Conservation (phyloP, 2,888 invertebrate species). For the Ormyrus labotus region DNA sequence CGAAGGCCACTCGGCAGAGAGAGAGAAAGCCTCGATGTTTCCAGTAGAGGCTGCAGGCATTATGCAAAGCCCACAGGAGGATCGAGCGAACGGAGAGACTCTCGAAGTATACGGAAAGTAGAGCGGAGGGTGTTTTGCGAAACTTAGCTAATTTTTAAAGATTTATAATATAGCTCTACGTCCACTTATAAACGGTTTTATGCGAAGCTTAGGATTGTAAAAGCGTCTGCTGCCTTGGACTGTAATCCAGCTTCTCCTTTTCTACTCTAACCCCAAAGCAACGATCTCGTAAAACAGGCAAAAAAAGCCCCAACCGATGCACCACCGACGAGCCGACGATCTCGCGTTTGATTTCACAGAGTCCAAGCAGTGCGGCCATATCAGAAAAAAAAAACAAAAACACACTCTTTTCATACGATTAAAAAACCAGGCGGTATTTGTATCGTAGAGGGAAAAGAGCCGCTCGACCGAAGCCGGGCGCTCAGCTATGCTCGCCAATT, state of each 20-base stretch:
- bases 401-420: conserved; percentile 22
- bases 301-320: no score
- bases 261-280: not conserved
- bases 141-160: conserved; percentile 26
- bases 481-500: conserved; percentile 3
- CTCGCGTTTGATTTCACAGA: not conserved
- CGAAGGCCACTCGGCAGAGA: no score
- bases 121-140: conserved; percentile 12
- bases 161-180: conserved; percentile 30
- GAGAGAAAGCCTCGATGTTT: no score
- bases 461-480: conserved; percentile 7
- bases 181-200: conserved; percentile 23
- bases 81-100: not conserved
- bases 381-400: not conserved
- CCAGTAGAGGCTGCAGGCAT: not conserved
- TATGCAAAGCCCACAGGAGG: not conserved
- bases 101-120: conserved; percentile 32
- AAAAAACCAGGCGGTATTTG: conserved; percentile 22
- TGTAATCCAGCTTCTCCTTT: not conserved
- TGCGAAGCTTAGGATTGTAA: conserved; percentile 22
- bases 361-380: conserved; percentile 30
- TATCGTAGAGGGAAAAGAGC: conserved; percentile 43
- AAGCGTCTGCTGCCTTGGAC: conserved; percentile 23
- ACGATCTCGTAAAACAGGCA: not conserved
- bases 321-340: no score